A percentile compares a stretch with the other conserved stretches of the same genome.
Conservation (phyloP, 2,888 invertebrate species). For the Cynaeus angustus region DNA sequence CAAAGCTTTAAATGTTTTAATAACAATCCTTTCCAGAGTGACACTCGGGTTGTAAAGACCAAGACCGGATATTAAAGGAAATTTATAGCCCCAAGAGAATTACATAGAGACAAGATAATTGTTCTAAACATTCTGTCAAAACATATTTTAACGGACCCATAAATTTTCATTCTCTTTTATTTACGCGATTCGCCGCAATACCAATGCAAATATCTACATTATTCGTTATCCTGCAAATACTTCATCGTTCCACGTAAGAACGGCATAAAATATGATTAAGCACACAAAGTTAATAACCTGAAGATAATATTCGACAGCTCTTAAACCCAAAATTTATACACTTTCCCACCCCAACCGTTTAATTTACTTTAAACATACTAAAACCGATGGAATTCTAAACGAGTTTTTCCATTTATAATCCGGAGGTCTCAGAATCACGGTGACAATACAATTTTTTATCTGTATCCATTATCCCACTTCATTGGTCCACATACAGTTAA, state of each 20-base stretch:
- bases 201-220: conserved; percentile 17
- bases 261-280: conserved; percentile 24
- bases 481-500: conserved; percentile 28
- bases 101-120: conserved; percentile 50
- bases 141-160: conserved; percentile 45
- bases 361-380: not conserved
- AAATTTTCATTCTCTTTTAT: conserved; percentile 46
- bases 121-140: conserved; percentile 50
- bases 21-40: conserved; percentile 36
- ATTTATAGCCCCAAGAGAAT: conserved; percentile 48
- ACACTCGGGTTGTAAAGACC: conserved; percentile 34
- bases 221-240: conserved; percentile 11
- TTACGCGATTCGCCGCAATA: conserved; percentile 15
- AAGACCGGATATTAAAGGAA: conserved; percentile 47
- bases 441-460: conserved; percentile 21
- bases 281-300: conserved; percentile 26
- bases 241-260: conserved; percentile 10
- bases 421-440: not conserved
- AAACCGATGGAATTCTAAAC: not conserved
- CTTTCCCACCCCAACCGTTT: conserved; percentile 4
- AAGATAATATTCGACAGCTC: conserved; percentile 26
- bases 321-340: conserved; percentile 17
- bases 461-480: conserved; percentile 12
- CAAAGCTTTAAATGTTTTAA: conserved; percentile 32
- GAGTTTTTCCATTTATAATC: conserved; percentile 5